Base-by-base conservation (phyloP, 2,888 invertebrate genomes). In the Cepaea hortensis region DNA sequence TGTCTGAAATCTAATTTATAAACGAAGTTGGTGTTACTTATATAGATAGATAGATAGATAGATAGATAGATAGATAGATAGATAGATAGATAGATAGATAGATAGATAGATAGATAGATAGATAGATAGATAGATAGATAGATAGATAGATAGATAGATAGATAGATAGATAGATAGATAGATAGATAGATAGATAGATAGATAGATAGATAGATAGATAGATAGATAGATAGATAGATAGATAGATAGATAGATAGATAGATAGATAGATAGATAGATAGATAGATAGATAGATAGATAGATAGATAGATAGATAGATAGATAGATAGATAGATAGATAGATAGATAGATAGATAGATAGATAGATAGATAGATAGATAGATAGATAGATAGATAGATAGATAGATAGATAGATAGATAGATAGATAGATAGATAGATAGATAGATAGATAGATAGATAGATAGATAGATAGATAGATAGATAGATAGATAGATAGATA, bases 71-170 rank as follows among this genome's bases (percentile, higher is more conserved):
- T 72, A 72, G 72, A 72, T 72, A 72, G 72, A 72, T 72, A 72
- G 72, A 72, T 72, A 72, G 72, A 72, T 72, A 72, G 72, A 72
- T 72, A 72, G 72, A 72, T 72, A 72, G 72, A 72, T 72, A 72
- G 72, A 72, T 72, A 72, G 72, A 72, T 72, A 72, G n/a, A 23
- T 72, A 62, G 62, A 62, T 62, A 62, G 62, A 62, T 62, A 62
- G 62, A 62, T 62, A 62, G 72, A 72, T 72, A 72, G 72, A 72
- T 72, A 72, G 72, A 72, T 72, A 72, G 72, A 72, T 72, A 72
- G 72, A 72, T 72, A 72, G 72, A 72, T 72, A 72, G 72, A 72
- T 72, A 72, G 72, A 72, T 72, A 72, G 72, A 72, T 72, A 72
- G 72, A 72, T 72, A 72, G 72, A 72, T 72, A 72, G 72, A 72